phyloP scores from a whole-genome alignment of 2,113 vertebrate species.

The Muscicapa adusta region DNA sequence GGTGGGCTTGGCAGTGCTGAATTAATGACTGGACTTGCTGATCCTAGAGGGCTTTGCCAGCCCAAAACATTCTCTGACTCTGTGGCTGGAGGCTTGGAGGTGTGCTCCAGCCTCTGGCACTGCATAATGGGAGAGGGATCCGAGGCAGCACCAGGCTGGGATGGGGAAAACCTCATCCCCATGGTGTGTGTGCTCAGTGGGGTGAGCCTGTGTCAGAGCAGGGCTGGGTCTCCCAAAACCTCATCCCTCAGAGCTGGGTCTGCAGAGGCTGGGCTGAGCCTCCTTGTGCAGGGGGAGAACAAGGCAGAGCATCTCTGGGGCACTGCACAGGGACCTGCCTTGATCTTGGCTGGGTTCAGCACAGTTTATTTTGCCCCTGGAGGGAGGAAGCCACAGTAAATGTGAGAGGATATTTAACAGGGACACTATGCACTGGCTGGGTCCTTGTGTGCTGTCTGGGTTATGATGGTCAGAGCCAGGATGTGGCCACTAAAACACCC shows the following conservation, averaged over 20 bases:
- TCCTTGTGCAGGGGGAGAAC: accelerated
- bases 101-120: background rate
- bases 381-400: accelerated
- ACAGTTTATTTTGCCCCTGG: accelerated
- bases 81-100: background rate
- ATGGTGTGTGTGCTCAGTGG: accelerated
- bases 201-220: background rate
- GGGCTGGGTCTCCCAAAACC: background rate
- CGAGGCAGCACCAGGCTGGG: background rate
- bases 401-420: background rate
- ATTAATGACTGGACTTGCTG: background rate
- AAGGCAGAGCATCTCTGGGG: accelerated
- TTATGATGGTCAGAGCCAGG: background rate
- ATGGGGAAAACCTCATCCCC: too few species aligned
- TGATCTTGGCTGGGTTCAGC: background rate
- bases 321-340: accelerated
- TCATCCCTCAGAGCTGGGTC: background rate
- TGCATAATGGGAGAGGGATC: accelerated
- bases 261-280: background rate
- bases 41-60: background rate
- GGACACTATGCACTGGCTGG: background rate
- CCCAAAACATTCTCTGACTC: background rate
- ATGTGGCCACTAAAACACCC: background rate
- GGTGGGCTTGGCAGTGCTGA: background rate
- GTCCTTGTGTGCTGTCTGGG: accelerated